A percentile compares a stretch with the other conserved stretches of the same genome.
Evolutionary conservation across 2,888 invertebrate genomes (phyloP).

Genomic region (Drosophila putrida): DNA sequence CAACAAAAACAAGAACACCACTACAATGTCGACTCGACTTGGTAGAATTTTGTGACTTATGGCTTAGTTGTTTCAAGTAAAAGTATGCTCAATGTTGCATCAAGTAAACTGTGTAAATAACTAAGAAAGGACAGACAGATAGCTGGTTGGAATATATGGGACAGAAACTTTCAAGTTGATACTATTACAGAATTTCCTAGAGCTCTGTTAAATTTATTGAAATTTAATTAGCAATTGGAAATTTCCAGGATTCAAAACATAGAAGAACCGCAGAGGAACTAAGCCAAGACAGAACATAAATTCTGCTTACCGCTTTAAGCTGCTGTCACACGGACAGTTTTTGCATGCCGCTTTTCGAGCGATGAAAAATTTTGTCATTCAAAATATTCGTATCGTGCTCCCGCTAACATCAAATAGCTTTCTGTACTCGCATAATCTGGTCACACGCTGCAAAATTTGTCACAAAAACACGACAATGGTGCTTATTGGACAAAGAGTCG

Average conservation of each 20-base stretch:
- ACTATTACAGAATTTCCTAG: not conserved
- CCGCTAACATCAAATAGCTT: too few relatives aligned
- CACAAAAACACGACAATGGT: too few relatives aligned
- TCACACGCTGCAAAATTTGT: too few relatives aligned
- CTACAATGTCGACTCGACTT: constrained; percentile 52
- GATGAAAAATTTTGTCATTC: too few relatives aligned
- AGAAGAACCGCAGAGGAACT: too few relatives aligned
- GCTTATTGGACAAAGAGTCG: too few relatives aligned
- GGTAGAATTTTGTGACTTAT: constrained; percentile 61
- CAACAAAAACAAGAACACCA: constrained; percentile 9
- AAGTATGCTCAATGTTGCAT: constrained; percentile 47
- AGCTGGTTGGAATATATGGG: not conserved
- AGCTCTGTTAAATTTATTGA: not conserved
- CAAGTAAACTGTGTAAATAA: constrained; percentile 32
- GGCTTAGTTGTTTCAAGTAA: constrained; percentile 48
- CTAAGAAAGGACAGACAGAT: not conserved
- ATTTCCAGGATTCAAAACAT: not conserved
- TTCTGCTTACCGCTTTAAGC: too few relatives aligned
- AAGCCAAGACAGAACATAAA: too few relatives aligned
- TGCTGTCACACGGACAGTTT: too few relatives aligned
- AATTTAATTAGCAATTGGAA: not conserved
- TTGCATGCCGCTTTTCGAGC: too few relatives aligned
- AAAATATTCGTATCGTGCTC: too few relatives aligned
- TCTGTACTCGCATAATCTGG: too few relatives aligned
- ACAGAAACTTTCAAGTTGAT: not conserved